Evolutionary conservation across 2,888 invertebrate genomes (phyloP).

Genomic region (Leucozona laternaria): DNA sequence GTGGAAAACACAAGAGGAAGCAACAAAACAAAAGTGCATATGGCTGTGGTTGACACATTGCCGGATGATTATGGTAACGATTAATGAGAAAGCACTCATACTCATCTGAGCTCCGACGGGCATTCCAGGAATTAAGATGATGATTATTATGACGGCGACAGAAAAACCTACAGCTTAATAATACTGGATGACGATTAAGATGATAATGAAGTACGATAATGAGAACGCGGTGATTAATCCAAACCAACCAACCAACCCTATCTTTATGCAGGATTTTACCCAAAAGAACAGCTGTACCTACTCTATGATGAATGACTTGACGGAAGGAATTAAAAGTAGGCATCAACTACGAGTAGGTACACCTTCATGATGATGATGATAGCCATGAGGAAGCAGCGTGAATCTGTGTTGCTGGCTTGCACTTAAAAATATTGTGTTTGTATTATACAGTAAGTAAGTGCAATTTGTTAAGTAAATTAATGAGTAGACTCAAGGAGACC

Average conservation of each 20-base stretch:
- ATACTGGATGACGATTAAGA: slow-evolving; percentile 19
- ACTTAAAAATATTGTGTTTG: slow-evolving; percentile 12
- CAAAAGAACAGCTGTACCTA: slow-evolving; percentile 31
- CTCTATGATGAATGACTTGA: slow-evolving; percentile 49
- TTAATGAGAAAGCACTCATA: slow-evolving; percentile 61
- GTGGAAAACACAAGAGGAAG: background rate
- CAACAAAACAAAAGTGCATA: slow-evolving; percentile 45
- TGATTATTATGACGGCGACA: slow-evolving; percentile 32
- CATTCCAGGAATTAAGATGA: background rate
- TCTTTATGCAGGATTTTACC: background rate
- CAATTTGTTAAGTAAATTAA: slow-evolving; percentile 74
- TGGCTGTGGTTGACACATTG: slow-evolving; percentile 67
- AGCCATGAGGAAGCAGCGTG: background rate
- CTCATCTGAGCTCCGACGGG: background rate
- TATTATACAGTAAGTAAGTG: slow-evolving; percentile 66
- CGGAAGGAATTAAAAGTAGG: slow-evolving; percentile 64
- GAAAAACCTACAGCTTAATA: slow-evolving; percentile 15
- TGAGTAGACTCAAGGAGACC: slow-evolving; percentile 63
- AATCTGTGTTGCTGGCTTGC: slow-evolving; percentile 12
- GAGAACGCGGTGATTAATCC: slow-evolving; percentile 59
- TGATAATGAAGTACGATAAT: slow-evolving; percentile 51
- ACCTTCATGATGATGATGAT: slow-evolving; percentile 36
- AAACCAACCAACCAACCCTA: slow-evolving; percentile 35
- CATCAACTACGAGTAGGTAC: slow-evolving; percentile 12
- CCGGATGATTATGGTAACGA: slow-evolving; percentile 66